Percentiles rank a stretch among this genome's conserved stretches.
Evolutionary conservation across 1,140 invertebrate genomes (phyloP).

Genomic region (Ceratoteleas bidentatus): DNA sequence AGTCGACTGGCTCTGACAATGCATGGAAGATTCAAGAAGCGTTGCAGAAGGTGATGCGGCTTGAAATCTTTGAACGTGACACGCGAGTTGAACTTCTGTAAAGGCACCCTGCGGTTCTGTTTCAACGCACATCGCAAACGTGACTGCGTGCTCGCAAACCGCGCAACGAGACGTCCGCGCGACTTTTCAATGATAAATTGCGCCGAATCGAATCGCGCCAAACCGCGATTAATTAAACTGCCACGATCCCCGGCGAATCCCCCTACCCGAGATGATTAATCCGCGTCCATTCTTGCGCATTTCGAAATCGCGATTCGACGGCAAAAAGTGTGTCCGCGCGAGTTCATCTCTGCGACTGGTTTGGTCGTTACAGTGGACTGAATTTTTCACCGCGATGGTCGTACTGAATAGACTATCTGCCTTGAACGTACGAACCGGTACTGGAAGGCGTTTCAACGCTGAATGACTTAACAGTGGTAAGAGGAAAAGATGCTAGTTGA

Average conservation of each 20-base stretch:
- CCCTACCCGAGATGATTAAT: background rate
- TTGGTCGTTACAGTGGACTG: slow-evolving; percentile 71
- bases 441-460: slow-evolving; percentile 52
- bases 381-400: slow-evolving; percentile 73
- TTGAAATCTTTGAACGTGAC: slow-evolving; percentile 69
- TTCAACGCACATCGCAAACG: slow-evolving; percentile 71
- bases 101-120: slow-evolving; percentile 66
- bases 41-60: slow-evolving; percentile 40
- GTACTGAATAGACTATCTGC: slow-evolving; percentile 68
- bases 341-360: slow-evolving; percentile 64
- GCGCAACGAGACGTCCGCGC: slow-evolving; percentile 51
- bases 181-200: slow-evolving; percentile 34
- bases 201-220: background rate
- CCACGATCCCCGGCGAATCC: background rate
- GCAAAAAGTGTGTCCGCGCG: slow-evolving; percentile 35
- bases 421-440: slow-evolving; percentile 53
- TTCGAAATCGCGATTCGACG: background rate
- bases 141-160: slow-evolving; percentile 12
- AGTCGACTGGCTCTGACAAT: background rate
- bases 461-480: slow-evolving; percentile 63
- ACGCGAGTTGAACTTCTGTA: slow-evolving; percentile 66
- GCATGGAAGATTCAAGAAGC: slow-evolving; percentile 22
- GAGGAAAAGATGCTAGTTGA: slow-evolving; percentile 62
- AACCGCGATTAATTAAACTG: slow-evolving; percentile 5
- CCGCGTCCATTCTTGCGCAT: background rate